A percentile compares a stretch with the other conserved stretches of the same genome.
Conservation (phyloP, 2,113 vertebrate species). For the Callopanchax toddi region DNA sequence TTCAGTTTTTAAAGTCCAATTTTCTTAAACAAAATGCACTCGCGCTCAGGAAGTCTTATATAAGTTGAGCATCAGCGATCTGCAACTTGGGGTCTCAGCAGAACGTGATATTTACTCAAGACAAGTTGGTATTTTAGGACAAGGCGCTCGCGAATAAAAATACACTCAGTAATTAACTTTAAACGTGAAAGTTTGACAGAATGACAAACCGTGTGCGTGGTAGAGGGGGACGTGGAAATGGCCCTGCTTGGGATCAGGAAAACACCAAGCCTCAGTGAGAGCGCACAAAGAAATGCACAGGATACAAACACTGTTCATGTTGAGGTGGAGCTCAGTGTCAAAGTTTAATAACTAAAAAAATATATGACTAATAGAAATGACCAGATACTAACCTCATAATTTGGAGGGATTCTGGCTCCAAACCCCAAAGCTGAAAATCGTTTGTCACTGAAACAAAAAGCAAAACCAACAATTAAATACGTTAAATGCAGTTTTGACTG, state of each 20-base stretch:
- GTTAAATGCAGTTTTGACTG: conserved; percentile 13
- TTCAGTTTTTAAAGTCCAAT: conserved; percentile 52
- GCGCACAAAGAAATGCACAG: conserved; percentile 14
- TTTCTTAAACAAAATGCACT: conserved; percentile 62
- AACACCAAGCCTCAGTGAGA: conserved; percentile 22
- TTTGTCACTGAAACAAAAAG: conserved; percentile 85
- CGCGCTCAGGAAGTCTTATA: conserved; percentile 51
- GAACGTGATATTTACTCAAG: conserved; percentile 50
- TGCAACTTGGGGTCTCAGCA: conserved; percentile 33
- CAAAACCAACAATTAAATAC: conserved; percentile 41
- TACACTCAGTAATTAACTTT: conserved; percentile 51
- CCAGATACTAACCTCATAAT: conserved; percentile 87
- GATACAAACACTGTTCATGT: conserved; percentile 11
- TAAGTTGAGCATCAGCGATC: conserved; percentile 51
- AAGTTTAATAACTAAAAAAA: neutral
- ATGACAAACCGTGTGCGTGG: conserved; percentile 41
- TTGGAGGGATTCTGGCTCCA: conserved; percentile 94
- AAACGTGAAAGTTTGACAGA: conserved; percentile 55
- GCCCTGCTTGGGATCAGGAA: conserved; percentile 6
- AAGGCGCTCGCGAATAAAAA: conserved; percentile 59
- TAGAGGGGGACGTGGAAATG: conserved; percentile 43
- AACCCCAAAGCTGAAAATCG: conserved; percentile 96
- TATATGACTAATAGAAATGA: conserved; percentile 6
- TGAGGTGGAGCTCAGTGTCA: conserved; percentile 24
- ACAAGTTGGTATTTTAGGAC: conserved; percentile 61